Conservation (phyloP, 1,140 invertebrate species). For the Phymastichus coffea region DNA sequence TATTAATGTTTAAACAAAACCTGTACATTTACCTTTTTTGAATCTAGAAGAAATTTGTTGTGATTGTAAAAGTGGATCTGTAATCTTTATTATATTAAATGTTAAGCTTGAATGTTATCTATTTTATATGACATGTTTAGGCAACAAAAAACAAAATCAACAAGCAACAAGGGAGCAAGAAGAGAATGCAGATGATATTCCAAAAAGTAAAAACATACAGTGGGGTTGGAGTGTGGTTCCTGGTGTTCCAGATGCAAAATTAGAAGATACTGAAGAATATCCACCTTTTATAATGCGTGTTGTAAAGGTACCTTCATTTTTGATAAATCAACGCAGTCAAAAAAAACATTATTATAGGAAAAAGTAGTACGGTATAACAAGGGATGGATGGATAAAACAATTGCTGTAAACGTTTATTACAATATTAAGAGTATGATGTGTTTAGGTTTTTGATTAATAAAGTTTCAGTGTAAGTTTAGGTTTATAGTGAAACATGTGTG, state of each 20-base stretch:
- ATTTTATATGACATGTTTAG: constrained; percentile 51
- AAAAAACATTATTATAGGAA: constrained; percentile 5
- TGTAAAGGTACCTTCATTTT: constrained; percentile 52
- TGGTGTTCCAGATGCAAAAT: constrained; percentile 44
- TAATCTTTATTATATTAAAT: constrained; percentile 17
- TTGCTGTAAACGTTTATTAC: too few relatives aligned
- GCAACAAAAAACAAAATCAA: constrained; percentile 45
- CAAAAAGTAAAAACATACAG: constrained; percentile 40
- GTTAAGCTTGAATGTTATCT: constrained; percentile 29
- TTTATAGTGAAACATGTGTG: too few relatives aligned
- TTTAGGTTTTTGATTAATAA: too few relatives aligned
- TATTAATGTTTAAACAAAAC: too few relatives aligned
- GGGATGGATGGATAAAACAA: constrained; percentile 37
- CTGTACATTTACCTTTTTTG: too few relatives aligned
- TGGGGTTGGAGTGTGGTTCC: constrained; percentile 47
- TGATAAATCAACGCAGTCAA: constrained; percentile 38
- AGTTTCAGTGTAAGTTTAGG: too few relatives aligned
- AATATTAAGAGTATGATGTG: too few relatives aligned
- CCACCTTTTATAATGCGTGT: constrained; percentile 54
- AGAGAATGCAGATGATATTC: constrained; percentile 24
- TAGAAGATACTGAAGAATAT: constrained; percentile 45
- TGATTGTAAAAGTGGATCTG: too few relatives aligned
- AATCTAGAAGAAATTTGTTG: too few relatives aligned
- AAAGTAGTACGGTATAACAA: constrained; percentile 19
- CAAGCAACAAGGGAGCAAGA: constrained; percentile 40